These are phyloP conservation scores for Amphimallon solstitiale DNA, from an alignment of 2,888 invertebrate species.

Conservation along the genomic window DNA sequence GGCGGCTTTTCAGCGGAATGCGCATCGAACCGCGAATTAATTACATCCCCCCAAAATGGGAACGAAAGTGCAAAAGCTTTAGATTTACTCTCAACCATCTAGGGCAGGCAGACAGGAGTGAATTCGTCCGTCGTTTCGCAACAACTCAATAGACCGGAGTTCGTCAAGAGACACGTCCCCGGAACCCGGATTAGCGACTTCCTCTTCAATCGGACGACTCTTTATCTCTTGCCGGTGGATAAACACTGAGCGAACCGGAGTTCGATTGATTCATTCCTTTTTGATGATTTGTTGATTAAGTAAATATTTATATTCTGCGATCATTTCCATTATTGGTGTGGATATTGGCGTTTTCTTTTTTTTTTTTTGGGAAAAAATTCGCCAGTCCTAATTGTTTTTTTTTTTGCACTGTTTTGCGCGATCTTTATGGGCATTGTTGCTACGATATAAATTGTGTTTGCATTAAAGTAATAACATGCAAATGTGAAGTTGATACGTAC, in stretches of 20 bases:
- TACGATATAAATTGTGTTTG: constrained; percentile 23
- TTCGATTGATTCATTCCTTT: constrained; percentile 12
- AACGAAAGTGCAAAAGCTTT: constrained; percentile 4
- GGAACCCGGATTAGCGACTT: constrained; percentile 16
- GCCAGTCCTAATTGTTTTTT: constrained; percentile 17
- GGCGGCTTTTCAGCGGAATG: constrained; percentile 21
- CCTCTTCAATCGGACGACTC: constrained; percentile 8
- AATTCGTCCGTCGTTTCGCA: no score
- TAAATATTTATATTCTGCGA: constrained; percentile 29
- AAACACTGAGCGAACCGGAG: constrained; percentile 3
- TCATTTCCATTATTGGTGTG: constrained; percentile 30
- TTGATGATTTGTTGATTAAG: constrained; percentile 32
- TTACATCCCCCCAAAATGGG: constrained; percentile 12
- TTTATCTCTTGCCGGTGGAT: constrained; percentile 1
- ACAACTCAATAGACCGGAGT: not conserved
- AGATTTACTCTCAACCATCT: not conserved
- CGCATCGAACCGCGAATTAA: constrained; percentile 23
- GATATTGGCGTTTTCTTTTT: constrained; percentile 9
- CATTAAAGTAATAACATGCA: constrained; percentile 26
- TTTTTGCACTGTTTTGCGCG: not conserved
- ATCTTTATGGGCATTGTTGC: constrained; percentile 5
- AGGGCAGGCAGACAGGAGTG: no score
- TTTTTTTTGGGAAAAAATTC: not conserved
- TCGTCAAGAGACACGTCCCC: not conserved
- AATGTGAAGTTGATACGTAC: constrained; percentile 1